phyloP scores from a whole-genome alignment of 2,113 vertebrate genomes.

The Plecturocebus donacophilus region DNA sequence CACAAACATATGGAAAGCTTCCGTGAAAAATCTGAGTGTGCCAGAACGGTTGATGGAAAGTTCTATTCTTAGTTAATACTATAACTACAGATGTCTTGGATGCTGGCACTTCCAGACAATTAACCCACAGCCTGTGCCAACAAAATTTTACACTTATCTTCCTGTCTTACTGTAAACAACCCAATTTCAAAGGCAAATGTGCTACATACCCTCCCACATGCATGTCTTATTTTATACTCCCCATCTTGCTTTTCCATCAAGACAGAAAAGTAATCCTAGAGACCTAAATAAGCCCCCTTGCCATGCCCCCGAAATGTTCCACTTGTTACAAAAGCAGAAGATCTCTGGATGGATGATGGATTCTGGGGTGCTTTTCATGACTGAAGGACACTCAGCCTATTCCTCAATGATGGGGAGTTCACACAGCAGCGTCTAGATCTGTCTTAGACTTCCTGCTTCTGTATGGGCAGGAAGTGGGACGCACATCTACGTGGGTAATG shows the following conservation, averaged over 20 bases:
- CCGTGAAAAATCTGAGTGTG: background rate
- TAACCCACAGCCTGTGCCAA: constrained; percentile 42
- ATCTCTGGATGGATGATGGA: background rate
- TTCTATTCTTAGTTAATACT: constrained; percentile 32
- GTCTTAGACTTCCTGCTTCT: background rate
- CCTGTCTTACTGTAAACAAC: constrained; percentile 69
- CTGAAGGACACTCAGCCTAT: background rate
- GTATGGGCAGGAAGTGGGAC: background rate
- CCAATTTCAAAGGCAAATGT: constrained; percentile 74
- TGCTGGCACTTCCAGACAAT: constrained; percentile 39
- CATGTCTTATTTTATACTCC: constrained; percentile 61
- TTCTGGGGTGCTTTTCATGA: background rate
- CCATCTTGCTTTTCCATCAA: constrained; percentile 34
- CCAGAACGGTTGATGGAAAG: background rate
- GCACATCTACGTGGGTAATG: background rate
- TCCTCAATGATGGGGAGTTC: background rate
- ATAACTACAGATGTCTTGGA: background rate
- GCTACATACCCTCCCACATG: constrained; percentile 48
- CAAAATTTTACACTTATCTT: constrained; percentile 20
- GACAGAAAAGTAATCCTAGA: constrained; percentile 27
- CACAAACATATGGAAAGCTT: background rate
- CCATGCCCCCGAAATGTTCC: background rate
- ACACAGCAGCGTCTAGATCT: background rate
- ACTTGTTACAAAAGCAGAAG: background rate
- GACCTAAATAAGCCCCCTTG: background rate